Evolutionary conservation across 2,113 vertebrate species (phyloP).

Genomic region (Syrmaticus mikado): DNA sequence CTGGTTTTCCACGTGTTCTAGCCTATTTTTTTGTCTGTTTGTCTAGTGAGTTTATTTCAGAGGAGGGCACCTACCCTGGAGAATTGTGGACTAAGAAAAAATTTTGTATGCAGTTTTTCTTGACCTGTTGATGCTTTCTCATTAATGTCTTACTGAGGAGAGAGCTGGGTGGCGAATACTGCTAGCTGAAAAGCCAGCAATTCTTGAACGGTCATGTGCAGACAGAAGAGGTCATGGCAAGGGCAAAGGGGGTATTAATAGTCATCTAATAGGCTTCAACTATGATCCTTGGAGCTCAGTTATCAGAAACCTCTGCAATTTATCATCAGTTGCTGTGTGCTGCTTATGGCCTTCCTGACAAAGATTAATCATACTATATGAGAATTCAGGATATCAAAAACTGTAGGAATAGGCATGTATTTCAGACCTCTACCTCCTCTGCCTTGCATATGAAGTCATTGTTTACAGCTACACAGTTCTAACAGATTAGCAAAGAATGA

Average conservation of each 20-base stretch:
- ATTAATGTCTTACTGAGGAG: background rate
- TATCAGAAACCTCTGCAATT: constrained; percentile 39
- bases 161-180: background rate
- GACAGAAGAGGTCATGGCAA: background rate
- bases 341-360: constrained; percentile 23
- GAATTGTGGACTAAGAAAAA: background rate
- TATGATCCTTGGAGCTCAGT: background rate
- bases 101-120: background rate
- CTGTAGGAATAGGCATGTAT: background rate
- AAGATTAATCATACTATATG: constrained; percentile 10
- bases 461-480: background rate
- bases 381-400: background rate
- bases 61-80: background rate
- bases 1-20: background rate
- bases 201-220: background rate
- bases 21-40: background rate
- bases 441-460: background rate
- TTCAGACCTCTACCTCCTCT: background rate
- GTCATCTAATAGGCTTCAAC: constrained; percentile 18
- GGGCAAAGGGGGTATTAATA: constrained; percentile 23
- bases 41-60: background rate
- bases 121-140: background rate
- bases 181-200: background rate
- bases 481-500: constrained; percentile 5
- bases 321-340: constrained; percentile 17